Conservation (phyloP, 2,888 invertebrate species). For the Dryococelus australis region DNA sequence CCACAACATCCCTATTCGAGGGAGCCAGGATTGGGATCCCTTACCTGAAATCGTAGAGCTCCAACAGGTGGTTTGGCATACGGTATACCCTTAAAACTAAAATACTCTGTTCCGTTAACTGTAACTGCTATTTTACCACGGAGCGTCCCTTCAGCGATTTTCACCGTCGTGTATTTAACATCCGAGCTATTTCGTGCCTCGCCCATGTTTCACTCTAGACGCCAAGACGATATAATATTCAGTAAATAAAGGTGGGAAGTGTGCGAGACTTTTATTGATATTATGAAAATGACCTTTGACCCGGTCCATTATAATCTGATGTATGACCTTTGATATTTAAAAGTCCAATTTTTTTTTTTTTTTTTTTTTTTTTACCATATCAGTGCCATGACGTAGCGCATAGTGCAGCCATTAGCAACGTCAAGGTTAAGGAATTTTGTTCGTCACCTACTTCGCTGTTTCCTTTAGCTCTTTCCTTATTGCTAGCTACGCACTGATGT, state of each 20-base stretch:
- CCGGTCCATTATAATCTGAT: no score
- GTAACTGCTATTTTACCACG: neutral
- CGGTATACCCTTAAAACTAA: conserved; percentile 33
- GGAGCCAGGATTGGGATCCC: no score
- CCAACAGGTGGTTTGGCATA: conserved; percentile 36
- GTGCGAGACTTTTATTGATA: neutral
- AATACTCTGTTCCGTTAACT: neutral
- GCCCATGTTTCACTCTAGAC: neutral
- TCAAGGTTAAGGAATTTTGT: no score
- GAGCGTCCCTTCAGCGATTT: neutral
- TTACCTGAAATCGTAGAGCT: conserved; percentile 33
- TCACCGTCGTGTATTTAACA: neutral
- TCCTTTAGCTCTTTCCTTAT: no score
- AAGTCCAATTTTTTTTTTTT: no score
- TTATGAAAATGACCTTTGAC: no score
- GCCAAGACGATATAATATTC: neutral
- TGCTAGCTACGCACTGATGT: no score
- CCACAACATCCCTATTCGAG: no score
- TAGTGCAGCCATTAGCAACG: no score
- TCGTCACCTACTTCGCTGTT: no score
- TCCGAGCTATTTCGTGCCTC: neutral
- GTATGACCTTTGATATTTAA: neutral
- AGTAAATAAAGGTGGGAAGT: neutral
- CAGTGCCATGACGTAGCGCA: no score
- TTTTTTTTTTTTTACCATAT: no score